Evolutionary conservation across 2,888 invertebrate species (phyloP).

Genomic region (Aproaerema taeniolella): DNA sequence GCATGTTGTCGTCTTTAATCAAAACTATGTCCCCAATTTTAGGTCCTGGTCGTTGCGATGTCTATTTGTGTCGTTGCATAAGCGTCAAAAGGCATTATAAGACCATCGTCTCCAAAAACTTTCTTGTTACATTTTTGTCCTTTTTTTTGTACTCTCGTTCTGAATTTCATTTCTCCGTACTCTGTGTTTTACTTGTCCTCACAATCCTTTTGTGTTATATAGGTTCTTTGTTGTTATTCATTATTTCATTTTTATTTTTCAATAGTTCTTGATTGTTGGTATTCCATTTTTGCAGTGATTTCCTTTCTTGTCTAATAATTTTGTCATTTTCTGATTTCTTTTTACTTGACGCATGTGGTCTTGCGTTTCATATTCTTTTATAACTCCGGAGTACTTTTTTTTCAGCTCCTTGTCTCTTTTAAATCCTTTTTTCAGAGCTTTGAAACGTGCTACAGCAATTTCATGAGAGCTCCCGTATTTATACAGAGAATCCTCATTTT

Average conservation of each 20-base stretch:
- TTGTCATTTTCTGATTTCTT: neutral
- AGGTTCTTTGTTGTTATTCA: neutral
- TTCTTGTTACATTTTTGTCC: no score
- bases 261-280: neutral
- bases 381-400: conserved; percentile 8
- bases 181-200: no score
- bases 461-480: conserved; percentile 8
- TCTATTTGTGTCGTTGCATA: no score
- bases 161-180: no score
- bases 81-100: no score
- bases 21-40: no score
- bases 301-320: neutral
- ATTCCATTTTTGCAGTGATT: neutral
- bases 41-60: no score
- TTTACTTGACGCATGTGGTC: conserved; percentile 10
- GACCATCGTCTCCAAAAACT: no score
- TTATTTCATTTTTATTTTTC: neutral
- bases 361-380: conserved; percentile 11
- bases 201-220: no score
- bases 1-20: no score
- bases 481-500: conserved; percentile 1
- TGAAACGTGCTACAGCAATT: conserved; percentile 9
- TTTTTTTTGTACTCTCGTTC: no score
- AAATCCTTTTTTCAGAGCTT: conserved; percentile 8
- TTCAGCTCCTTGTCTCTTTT: conserved; percentile 5